Evolutionary conservation across 2,113 vertebrate genomes (phyloP).

Genomic region (Sander vitreus): DNA sequence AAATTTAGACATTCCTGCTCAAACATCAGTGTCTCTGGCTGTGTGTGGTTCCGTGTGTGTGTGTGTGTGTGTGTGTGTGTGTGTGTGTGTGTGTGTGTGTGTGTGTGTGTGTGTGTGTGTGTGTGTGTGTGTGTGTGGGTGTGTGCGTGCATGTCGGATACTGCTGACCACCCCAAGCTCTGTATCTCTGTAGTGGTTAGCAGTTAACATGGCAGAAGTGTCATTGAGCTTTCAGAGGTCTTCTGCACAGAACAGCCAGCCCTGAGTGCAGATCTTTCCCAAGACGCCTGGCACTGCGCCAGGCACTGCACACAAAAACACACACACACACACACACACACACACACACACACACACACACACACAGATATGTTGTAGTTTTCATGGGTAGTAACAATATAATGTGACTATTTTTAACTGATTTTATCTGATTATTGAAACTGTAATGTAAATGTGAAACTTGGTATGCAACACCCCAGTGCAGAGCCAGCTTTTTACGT

Average conservation of each 20-base stretch:
- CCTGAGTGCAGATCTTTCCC: not conserved
- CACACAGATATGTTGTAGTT: not conserved
- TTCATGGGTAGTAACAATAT: not conserved
- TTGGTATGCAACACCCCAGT: not conserved
- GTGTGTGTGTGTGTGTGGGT: no score
- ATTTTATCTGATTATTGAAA: not conserved
- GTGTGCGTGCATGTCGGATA: not conserved
- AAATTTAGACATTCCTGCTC: not conserved
- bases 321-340: not conserved
- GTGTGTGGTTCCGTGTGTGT: not conserved
- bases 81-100: no score
- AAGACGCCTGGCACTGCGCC: not conserved
- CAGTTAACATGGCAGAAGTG: slow-evolving; percentile 58
- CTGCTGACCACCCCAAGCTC: slow-evolving; percentile 2
- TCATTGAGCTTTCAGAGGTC: slow-evolving; percentile 48
- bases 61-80: not conserved
- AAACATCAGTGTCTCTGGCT: not conserved
- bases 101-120: not conserved
- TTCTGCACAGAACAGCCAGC: slow-evolving; percentile 25
- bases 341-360: not conserved
- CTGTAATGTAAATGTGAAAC: not conserved
- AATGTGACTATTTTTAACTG: not conserved
- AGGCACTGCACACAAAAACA: not conserved
- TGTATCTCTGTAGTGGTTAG: slow-evolving; percentile 26
- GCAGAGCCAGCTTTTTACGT: not conserved